Evolutionary conservation across 1,140 invertebrate species (phyloP).

Genomic region (Sipha flava): DNA sequence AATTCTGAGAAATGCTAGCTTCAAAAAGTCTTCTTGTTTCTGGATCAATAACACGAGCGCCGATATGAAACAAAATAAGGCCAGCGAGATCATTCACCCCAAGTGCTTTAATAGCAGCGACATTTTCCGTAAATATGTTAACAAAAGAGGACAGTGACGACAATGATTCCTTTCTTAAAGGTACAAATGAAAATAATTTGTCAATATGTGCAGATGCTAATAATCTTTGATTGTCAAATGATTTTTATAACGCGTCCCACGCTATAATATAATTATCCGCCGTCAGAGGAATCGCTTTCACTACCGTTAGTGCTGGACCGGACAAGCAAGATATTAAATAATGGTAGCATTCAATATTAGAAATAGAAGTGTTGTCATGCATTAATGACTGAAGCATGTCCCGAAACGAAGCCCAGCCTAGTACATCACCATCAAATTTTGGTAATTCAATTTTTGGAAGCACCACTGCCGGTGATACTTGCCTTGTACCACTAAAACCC

Average conservation of each 20-base stretch:
- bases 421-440: background rate
- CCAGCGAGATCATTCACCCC: background rate
- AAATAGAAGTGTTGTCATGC: background rate
- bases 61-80: background rate
- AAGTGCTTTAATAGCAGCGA: background rate
- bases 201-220: background rate
- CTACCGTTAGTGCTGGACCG: background rate
- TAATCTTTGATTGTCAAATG: background rate
- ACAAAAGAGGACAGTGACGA: background rate
- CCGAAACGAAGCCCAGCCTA: background rate
- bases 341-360: background rate
- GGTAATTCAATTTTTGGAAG: background rate
- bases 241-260: background rate
- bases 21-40: background rate
- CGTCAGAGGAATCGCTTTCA: background rate
- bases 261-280: background rate
- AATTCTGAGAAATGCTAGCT: background rate
- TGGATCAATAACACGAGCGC: background rate
- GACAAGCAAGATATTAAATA: background rate
- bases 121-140: background rate
- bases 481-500: too few relatives aligned
- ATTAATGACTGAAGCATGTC: background rate
- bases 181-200: background rate
- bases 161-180: background rate
- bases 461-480: accelerated